These are phyloP conservation scores for Capromys pilorides DNA, from an alignment of 2,797 vertebrate genomes.

Conservation along the genomic window DNA sequence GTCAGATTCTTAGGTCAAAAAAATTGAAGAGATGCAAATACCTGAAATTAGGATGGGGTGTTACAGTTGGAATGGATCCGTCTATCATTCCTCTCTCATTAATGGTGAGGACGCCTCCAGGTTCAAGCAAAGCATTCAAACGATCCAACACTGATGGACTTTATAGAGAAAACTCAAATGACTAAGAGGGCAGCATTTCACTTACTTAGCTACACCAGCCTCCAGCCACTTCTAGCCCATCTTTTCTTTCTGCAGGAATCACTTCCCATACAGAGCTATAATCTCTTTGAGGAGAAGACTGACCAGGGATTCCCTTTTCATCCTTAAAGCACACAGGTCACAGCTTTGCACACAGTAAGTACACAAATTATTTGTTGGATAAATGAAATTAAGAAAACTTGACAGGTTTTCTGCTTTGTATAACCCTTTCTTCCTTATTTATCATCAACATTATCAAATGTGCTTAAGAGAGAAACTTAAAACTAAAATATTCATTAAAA, in stretches of 20 bases:
- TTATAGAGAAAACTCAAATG: slow-evolving; percentile 61
- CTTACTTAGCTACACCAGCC: too few relatives aligned
- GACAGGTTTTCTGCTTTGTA: background rate
- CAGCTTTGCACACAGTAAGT: background rate
- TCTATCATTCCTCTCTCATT: slow-evolving; percentile 96
- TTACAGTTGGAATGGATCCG: slow-evolving; percentile 91
- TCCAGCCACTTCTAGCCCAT: background rate
- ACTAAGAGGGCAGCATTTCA: background rate
- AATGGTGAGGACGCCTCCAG: slow-evolving; percentile 93
- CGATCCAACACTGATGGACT: slow-evolving; percentile 98
- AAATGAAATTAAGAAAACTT: slow-evolving; percentile 34
- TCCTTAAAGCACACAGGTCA: background rate
- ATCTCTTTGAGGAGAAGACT: background rate
- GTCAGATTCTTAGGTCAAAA: slow-evolving; percentile 5
- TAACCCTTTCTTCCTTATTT: background rate
- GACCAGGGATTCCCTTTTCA: background rate
- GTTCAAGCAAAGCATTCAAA: slow-evolving; percentile 96
- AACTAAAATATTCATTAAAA: background rate
- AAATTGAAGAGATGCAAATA: slow-evolving; percentile 78
- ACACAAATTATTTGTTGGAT: background rate
- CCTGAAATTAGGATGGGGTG: slow-evolving; percentile 97
- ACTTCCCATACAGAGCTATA: background rate
- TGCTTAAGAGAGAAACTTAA: slow-evolving; percentile 20
- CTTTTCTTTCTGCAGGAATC: background rate
- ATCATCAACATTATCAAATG: slow-evolving; percentile 6